Percentiles rank a stretch among this genome's conserved stretches.
Conservation (phyloP, 53 echinoderm and acorn worm genomes). For the Stichopus horrens region DNA sequence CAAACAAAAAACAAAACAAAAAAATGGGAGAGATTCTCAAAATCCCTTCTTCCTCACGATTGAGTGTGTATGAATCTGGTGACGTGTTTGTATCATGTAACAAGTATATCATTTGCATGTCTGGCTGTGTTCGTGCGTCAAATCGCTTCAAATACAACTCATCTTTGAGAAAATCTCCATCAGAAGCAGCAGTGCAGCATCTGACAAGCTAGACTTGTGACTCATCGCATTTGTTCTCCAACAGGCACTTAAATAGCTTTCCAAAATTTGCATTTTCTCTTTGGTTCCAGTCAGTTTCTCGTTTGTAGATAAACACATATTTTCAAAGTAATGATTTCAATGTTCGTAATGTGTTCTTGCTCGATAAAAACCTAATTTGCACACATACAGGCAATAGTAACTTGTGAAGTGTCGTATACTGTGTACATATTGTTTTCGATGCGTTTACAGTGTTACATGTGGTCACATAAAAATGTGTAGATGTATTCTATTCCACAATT, state of each 20-base stretch:
- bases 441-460: too few relatives aligned
- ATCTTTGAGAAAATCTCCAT: slow-evolving; percentile 26
- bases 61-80: neutral
- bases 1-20: too few relatives aligned
- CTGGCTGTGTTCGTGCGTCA: slow-evolving; percentile 38
- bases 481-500: too few relatives aligned
- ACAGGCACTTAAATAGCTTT: neutral
- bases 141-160: neutral
- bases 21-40: too few relatives aligned
- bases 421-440: too few relatives aligned
- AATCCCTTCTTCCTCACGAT: neutral
- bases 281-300: too few relatives aligned
- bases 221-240: neutral
- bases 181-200: neutral
- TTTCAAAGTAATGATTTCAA: neutral
- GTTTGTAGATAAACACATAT: neutral
- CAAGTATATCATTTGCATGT: slow-evolving; percentile 44
- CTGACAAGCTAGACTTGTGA: neutral
- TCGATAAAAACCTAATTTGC: too few relatives aligned
- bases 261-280: neutral
- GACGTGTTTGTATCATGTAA: slow-evolving; percentile 27
- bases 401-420: too few relatives aligned
- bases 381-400: too few relatives aligned
- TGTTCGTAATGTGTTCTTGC: neutral
- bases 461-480: too few relatives aligned